Base-by-base conservation (phyloP, 2,113 vertebrate species). In the Numida meleagris region DNA sequence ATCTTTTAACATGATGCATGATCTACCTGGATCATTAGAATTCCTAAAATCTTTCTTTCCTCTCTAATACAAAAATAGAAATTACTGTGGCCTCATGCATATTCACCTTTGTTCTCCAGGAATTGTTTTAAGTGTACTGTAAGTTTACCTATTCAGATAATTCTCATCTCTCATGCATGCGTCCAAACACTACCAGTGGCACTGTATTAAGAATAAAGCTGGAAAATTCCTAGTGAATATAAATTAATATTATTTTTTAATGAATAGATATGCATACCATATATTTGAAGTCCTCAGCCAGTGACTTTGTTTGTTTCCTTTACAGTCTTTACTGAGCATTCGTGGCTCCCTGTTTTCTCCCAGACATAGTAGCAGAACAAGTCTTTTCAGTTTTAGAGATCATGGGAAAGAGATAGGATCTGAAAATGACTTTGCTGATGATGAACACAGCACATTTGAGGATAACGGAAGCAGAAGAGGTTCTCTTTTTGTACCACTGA, bases 361-460 rank as follows among this genome's bases (percentile, higher is more conserved):
- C 73, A 98, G 98, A 80, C 98, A 98, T 78, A 99, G 98, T 92
- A 99, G 99, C 97, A 98, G 97, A 96, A 97, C 98, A 95, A 99
- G 99, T 93, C 27, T 99, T 95, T 99, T 99, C 97, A 99, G 98
- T 97, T 98, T 98, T 96, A 98, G 90, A 95, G 98, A 97, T 19
- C 98, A 97, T 1, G 58, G 96, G 58, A 97, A 82, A 77, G 98
- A 99, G 71, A 43, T 91, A 36, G 98, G 98, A 76, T 99, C 99
- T 5, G 99, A 99, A 79, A 99, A 98, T 62, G 98, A 98, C 57
- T 99, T 99, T 96, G 99, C 99, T 0, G 99, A 99, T 14, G 99
- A 99, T 8, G 99, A 99, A 88, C 98, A 98, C 97, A 99, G 99
- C 98, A 98, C 96, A 2, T 98, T 99, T 68, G 99, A 98, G 68